Conservation (phyloP, 2,797 vertebrate species). For the Numenius phaeopus region DNA sequence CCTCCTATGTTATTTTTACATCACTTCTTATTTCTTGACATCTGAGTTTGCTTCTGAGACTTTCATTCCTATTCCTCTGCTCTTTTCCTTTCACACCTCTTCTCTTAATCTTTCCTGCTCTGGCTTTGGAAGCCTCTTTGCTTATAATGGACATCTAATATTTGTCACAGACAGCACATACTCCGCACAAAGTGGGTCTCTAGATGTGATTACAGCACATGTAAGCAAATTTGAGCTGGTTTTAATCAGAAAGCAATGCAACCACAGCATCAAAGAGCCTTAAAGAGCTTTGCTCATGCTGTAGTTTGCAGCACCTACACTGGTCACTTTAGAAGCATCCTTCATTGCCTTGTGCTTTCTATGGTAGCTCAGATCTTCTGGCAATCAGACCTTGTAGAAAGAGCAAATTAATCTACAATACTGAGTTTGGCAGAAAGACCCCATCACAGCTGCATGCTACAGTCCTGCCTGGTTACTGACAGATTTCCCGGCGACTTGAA, state of each 20-base stretch:
- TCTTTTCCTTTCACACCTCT: conserved; percentile 38
- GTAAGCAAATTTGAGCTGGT: background rate
- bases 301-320: background rate
- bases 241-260: conserved; percentile 2
- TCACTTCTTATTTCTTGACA: conserved; percentile 41
- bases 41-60: conserved; percentile 45
- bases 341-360: background rate
- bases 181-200: background rate
- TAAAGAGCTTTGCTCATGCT: background rate
- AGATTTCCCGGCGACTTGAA: background rate
- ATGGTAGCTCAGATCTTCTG: background rate
- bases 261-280: background rate
- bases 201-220: background rate
- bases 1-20: conserved; percentile 51
- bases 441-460: background rate
- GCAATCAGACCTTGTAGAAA: background rate
- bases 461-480: background rate
- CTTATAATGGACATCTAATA: background rate
- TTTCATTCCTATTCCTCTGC: background rate
- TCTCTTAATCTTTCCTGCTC: conserved; percentile 27
- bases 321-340: background rate
- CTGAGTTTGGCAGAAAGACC: background rate
- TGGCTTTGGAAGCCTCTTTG: background rate
- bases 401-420: background rate
- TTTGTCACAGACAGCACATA: background rate